Conservation (phyloP, 2,888 invertebrate species). For the Smittia sp. region DNA sequence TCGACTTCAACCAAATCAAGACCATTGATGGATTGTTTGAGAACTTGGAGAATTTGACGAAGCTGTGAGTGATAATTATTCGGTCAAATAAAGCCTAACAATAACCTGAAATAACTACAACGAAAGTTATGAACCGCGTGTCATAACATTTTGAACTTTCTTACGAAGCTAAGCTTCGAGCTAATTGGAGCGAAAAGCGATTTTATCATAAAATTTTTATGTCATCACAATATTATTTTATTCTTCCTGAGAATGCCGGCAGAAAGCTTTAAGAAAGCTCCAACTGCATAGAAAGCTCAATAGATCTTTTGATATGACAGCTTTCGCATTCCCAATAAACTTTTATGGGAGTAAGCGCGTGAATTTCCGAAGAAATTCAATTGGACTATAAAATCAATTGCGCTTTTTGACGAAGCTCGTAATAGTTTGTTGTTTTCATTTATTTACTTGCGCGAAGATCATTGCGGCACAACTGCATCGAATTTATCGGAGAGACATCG, state of each 20-base stretch:
- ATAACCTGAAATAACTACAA: no score
- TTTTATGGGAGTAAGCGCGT: neutral
- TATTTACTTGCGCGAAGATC: constrained; percentile 10
- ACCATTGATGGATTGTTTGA: neutral
- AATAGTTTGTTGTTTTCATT: neutral
- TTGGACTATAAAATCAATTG: neutral
- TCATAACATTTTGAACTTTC: no score
- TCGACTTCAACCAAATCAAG: constrained; percentile 10
- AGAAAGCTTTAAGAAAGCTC: neutral
- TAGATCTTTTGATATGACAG: neutral
- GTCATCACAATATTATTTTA: neutral
- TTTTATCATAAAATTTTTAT: neutral
- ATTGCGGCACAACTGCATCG: constrained; percentile 5
- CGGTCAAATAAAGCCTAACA: no score
- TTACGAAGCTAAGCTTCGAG: no score
- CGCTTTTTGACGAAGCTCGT: constrained; percentile 3
- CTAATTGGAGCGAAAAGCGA: no score
- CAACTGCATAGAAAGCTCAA: no score
- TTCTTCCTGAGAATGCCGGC: neutral
- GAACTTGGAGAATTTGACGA: constrained; percentile 1
- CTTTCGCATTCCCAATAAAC: neutral
- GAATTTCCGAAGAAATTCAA: neutral
- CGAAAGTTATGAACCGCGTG: no score
- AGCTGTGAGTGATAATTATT: constrained; percentile 29
- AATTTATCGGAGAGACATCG: neutral